Evolutionary conservation across 2,113 vertebrate genomes (phyloP), one percentile per base, ranked within the genome.

Genomic region (Oceanites oceanicus): DNA sequence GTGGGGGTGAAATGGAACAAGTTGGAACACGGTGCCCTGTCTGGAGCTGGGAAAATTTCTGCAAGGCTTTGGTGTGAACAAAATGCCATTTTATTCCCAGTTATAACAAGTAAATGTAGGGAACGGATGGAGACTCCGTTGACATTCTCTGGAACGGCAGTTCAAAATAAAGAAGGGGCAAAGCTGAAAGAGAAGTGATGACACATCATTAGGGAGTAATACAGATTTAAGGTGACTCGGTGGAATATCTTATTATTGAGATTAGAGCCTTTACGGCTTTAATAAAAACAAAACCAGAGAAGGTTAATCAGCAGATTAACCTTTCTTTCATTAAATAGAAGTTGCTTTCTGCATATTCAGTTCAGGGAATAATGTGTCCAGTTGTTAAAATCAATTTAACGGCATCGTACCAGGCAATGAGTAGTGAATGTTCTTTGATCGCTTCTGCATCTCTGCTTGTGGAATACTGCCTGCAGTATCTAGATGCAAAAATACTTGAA

Each of bases 221-320:
- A 49, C 63, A 61, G 63, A 7, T 42, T 61, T 52, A 9, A 89
- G 86, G 88, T 94, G 94, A 94, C 94, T 94, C 92, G 72, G 76
- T 87, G 88, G 92, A 90, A 94, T 88, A 88, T 86, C 88, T 63
- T 89, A 25, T 84, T 94, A 78, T 18, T 75, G 91, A 65, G 96
- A 91, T 96, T 78, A 91, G 47, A 81, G 80, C 70, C 49, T 68
- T 32, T 5, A 6, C 49, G 47, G 72, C 79, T 81, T 44, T 81
- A 45, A 81, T 75, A 75, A 42, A 92, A 90, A 73, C 85, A 84
- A 63, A 78, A 12, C 50, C 80, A 61, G 75, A 63, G 83, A 30
- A 72, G 92, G 53, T 86, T 86, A 91, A 81, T 45, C 79, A 87
- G 84, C 73, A 71, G 82, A 86, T 83, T 50, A 65, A 45, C 47